Evolutionary conservation across 2,888 invertebrate genomes (phyloP).

Genomic region (Nebria brevicollis): DNA sequence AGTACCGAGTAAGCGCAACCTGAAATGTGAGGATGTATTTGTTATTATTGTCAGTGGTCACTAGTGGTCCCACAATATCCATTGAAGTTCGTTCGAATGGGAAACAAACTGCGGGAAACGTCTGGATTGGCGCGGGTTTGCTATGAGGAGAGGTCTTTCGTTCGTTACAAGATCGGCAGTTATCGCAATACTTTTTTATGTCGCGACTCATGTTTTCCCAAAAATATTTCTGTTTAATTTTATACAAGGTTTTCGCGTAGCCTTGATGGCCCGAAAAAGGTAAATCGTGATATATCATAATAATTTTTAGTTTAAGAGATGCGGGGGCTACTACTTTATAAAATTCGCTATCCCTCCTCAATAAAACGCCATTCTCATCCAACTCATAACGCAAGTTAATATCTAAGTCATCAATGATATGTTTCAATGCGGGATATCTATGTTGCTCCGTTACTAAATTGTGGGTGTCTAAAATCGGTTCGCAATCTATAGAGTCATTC

Average conservation of each 20-base stretch:
- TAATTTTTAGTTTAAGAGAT: not conserved
- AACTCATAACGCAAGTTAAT: not conserved
- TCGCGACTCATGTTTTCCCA: slow-evolving; percentile 49
- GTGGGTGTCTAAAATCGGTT: slow-evolving; percentile 23
- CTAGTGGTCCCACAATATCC: slow-evolving; percentile 55
- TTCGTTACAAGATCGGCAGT: slow-evolving; percentile 50
- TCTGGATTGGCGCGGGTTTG: slow-evolving; percentile 50
- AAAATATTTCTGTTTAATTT: slow-evolving; percentile 46
- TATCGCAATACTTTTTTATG: slow-evolving; percentile 47
- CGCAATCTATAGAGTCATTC: slow-evolving; percentile 1
- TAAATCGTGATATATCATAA: slow-evolving; percentile 48
- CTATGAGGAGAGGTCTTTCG: slow-evolving; percentile 51
- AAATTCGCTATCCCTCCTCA: not conserved
- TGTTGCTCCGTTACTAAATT: not conserved
- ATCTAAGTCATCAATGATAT: no score
- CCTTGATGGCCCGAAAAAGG: slow-evolving; percentile 50
- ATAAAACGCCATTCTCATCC: slow-evolving; percentile 16
- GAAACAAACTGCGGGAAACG: slow-evolving; percentile 45
- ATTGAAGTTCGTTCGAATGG: slow-evolving; percentile 51
- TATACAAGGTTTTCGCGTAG: slow-evolving; percentile 46
- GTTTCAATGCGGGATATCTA: not conserved
- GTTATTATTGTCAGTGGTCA: slow-evolving; percentile 49
- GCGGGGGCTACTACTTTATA: not conserved
- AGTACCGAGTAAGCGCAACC: slow-evolving; percentile 31
- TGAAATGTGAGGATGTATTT: slow-evolving; percentile 54